Evolutionary conservation across 1,140 invertebrate genomes (phyloP), one percentile per base, ranked within the genome.

Genomic region (Drosophila albomicans): DNA sequence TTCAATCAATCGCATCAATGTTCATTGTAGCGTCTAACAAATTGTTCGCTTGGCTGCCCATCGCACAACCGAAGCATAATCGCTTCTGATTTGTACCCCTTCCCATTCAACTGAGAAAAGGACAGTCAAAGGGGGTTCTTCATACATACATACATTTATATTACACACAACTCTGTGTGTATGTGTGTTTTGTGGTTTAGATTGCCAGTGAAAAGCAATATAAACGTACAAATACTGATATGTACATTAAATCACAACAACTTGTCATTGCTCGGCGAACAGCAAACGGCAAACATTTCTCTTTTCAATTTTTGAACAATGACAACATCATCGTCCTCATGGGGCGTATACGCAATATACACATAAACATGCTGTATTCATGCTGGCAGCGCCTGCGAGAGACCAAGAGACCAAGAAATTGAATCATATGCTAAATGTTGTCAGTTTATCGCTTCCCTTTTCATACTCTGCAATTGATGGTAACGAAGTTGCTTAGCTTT

Each of bases 1-100:
- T 87, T 89, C 80, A 87, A 87, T 87, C 84, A 87, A 87, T 75
- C 85, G 84, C 85, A 87, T 88, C 85, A 88, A 87, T 88, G 82
- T 88, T 80, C 84, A 87, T 80, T 84, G 80, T 87, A 79, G 73
- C 80, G 80, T 78, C 82, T 88, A 88, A 87, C 80, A 87, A 84
- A 84, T 88, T 80, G 85, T 78, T 48, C 74, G 79, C 79, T 51
- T 82, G 67, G 68, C 30, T 82, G 84, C 80, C 66, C 73, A 54
- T 46, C 41, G 11, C 35, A 69, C 30, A 69, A 25, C 52, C 51
- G 52, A 59, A 59, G 79, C 70, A 87, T 88, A 86, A 87, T 84
- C 78, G 69, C 54, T 78, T 64, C 71, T 74, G 75, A 82, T 81
- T 71, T 72, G 3, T 10, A 7, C 35, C 69, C 59, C 81, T 25